phyloP scores from a whole-genome alignment of 2,888 invertebrate genomes.

The Anodontia alba region DNA sequence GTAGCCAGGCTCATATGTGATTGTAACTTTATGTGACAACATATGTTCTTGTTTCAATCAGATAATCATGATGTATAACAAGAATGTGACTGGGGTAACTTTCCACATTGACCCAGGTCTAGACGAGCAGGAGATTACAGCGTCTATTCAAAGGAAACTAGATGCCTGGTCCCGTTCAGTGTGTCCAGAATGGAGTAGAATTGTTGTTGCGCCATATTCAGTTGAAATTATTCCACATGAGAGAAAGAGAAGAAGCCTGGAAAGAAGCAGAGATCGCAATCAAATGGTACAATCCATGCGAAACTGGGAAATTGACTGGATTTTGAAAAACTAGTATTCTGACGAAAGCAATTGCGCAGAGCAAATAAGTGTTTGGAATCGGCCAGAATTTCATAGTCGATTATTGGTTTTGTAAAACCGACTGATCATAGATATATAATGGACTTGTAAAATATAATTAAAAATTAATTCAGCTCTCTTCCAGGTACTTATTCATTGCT shows the following conservation, averaged over 20 bases:
- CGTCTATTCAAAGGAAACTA: constrained; percentile 60
- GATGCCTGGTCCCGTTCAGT: constrained; percentile 63
- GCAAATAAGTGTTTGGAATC: no score
- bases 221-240: constrained; percentile 49
- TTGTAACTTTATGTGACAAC: no score
- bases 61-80: constrained; percentile 71
- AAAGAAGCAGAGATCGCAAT: constrained; percentile 63
- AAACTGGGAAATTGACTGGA: constrained; percentile 61
- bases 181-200: constrained; percentile 64
- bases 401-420: no score
- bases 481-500: no score
- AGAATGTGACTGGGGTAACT: constrained; percentile 51
- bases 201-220: constrained; percentile 59
- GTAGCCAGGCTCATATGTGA: no score
- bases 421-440: no score
- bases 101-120: constrained; percentile 56
- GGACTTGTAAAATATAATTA: no score
- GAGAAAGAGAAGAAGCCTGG: constrained; percentile 58
- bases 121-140: constrained; percentile 51
- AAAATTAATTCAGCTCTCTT: no score
- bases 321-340: background rate
- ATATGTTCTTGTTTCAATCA: constrained; percentile 22
- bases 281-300: constrained; percentile 51
- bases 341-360: no score
- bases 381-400: no score